Percentiles rank a stretch among this genome's conserved stretches.
Conservation (phyloP, 2,888 invertebrate species). For the Bruchidius siliquastri region DNA sequence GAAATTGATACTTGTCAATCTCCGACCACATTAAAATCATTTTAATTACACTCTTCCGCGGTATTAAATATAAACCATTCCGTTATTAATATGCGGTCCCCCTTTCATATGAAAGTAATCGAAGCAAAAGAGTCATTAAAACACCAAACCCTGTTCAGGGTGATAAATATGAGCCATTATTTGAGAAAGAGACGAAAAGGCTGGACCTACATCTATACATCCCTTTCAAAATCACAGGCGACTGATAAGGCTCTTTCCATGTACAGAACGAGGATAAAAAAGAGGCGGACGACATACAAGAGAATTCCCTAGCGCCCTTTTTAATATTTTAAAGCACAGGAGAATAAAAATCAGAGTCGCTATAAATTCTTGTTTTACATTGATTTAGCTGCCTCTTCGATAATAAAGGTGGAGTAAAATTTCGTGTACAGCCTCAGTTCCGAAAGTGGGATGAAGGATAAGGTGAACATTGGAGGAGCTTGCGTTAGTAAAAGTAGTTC, state of each 20-base stretch:
- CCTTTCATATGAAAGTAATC: neutral
- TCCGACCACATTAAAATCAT: too few relatives aligned
- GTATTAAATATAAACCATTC: too few relatives aligned
- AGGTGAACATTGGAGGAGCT: neutral
- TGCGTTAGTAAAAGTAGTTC: neutral
- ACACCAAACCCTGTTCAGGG: neutral
- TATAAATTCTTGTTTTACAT: neutral
- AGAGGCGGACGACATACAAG: neutral
- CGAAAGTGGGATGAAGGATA: neutral
- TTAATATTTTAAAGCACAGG: neutral
- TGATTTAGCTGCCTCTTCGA: neutral
- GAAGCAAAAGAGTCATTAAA: neutral
- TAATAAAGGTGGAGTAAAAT: neutral
- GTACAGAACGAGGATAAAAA: neutral
- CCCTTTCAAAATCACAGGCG: neutral
- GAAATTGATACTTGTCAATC: too few relatives aligned
- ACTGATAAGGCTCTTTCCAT: neutral
- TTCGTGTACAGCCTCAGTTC: neutral
- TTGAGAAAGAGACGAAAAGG: too few relatives aligned
- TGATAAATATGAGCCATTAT: neutral
- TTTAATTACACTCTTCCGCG: too few relatives aligned
- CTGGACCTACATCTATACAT: neutral
- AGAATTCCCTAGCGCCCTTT: neutral
- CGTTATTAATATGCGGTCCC: too few relatives aligned
- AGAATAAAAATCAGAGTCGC: neutral